phyloP scores from a whole-genome alignment of 2,797 vertebrate genomes.

The Gobionotothen gibberifrons region DNA sequence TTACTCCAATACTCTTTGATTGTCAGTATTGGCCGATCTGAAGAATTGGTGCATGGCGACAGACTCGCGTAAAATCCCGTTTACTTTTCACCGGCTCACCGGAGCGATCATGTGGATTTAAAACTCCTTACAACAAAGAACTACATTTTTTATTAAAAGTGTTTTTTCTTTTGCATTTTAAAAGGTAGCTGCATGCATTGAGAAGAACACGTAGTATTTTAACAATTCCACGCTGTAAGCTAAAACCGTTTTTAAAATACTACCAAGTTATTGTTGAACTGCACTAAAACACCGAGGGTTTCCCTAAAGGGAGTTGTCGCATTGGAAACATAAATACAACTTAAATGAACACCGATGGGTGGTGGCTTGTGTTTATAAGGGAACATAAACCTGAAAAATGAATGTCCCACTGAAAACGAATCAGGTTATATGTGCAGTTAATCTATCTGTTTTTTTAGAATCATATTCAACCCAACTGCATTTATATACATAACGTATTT shows the following conservation, averaged over 20 bases:
- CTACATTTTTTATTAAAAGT: background rate
- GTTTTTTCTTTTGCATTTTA: background rate
- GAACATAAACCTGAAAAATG: background rate
- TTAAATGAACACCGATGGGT: background rate
- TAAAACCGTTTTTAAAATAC: background rate
- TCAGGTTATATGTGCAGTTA: background rate
- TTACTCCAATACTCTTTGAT: background rate
- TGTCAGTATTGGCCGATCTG: conserved; percentile 6
- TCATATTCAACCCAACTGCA: background rate
- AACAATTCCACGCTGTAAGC: background rate
- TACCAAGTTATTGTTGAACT: background rate
- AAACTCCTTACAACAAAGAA: background rate
- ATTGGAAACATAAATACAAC: background rate
- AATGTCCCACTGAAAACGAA: background rate
- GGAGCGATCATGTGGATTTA: background rate
- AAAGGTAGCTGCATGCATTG: background rate
- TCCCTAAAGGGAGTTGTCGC: conserved; percentile 8
- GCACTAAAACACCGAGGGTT: background rate
- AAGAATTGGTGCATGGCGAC: background rate
- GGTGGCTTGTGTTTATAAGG: background rate
- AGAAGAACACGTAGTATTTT: background rate
- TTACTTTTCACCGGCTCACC: no score
- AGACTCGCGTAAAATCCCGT: no score
- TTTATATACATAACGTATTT: conserved; percentile 36
- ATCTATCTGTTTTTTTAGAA: background rate